These are phyloP conservation scores for Helicolenus hilgendorfi DNA, from an alignment of 2,797 vertebrate species.

Conservation along the genomic window DNA sequence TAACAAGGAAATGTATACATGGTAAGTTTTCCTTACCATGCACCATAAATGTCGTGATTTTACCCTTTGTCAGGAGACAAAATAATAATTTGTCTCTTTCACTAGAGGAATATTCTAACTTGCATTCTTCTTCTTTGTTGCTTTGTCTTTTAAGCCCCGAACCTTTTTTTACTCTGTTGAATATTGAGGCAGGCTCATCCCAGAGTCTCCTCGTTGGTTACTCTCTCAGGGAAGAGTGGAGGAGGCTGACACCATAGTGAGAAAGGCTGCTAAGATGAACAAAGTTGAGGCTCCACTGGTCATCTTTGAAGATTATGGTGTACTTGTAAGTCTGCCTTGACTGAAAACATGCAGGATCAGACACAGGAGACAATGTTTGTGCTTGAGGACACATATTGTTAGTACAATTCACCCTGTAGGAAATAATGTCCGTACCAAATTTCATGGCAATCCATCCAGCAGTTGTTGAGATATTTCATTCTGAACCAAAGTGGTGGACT, in stretches of 20 bases:
- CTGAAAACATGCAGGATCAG: too few species aligned
- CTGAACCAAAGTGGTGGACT: neutral
- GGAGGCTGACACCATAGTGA: slow-evolving; percentile 81
- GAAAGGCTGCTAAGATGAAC: slow-evolving; percentile 81
- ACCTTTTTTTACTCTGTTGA: neutral
- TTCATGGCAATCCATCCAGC: neutral
- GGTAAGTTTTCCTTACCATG: neutral
- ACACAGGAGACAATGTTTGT: neutral
- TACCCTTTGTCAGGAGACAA: neutral
- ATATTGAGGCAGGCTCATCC: slow-evolving; percentile 77
- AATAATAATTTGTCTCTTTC: neutral
- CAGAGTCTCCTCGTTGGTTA: slow-evolving; percentile 88
- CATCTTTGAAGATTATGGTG: slow-evolving; percentile 65
- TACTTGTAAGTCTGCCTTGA: neutral
- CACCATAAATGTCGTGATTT: neutral
- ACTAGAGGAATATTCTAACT: neutral
- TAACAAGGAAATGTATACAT: neutral
- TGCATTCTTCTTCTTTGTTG: neutral
- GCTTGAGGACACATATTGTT: neutral
- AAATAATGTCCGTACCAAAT: neutral
- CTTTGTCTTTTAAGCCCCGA: neutral
- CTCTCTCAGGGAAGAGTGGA: slow-evolving; percentile 74
- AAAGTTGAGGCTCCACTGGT: slow-evolving; percentile 69
- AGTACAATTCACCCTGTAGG: neutral
- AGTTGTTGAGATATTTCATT: too few species aligned